phyloP scores from a whole-genome alignment of 2,888 invertebrate genomes.

The Cheilosia variabilis region DNA sequence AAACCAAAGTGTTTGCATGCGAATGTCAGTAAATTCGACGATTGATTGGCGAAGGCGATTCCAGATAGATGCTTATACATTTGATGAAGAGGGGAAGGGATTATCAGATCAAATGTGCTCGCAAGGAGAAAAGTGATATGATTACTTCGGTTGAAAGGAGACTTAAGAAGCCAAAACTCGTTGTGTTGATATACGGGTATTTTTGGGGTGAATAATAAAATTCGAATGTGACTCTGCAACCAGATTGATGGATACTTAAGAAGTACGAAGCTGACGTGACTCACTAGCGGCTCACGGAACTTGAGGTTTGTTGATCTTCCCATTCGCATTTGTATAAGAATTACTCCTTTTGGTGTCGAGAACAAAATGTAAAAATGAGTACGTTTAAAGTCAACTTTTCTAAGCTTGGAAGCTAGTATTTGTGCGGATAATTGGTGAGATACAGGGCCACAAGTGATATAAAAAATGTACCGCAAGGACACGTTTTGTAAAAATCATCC shows the following conservation, averaged over 20 bases:
- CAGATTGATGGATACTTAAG: slow-evolving; percentile 5
- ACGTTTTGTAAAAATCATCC: too few relatives aligned
- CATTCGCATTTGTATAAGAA: slow-evolving; percentile 5
- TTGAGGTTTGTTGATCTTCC: too few relatives aligned
- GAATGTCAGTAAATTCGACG: slow-evolving; percentile 55
- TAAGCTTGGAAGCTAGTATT: too few relatives aligned
- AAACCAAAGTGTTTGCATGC: slow-evolving; percentile 45
- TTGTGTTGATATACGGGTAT: slow-evolving; percentile 30
- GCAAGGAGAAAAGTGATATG: slow-evolving; percentile 59
- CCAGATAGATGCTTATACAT: slow-evolving; percentile 19
- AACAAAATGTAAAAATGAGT: too few relatives aligned
- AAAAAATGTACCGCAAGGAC: too few relatives aligned
- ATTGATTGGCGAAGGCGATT: slow-evolving; percentile 42
- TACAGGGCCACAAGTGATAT: too few relatives aligned
- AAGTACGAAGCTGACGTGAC: too few relatives aligned
- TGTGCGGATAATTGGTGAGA: too few relatives aligned
- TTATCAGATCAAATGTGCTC: slow-evolving; percentile 51
- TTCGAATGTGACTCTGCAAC: slow-evolving; percentile 1
- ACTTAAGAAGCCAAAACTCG: slow-evolving; percentile 24
- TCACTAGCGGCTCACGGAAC: too few relatives aligned
- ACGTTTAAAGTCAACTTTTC: too few relatives aligned
- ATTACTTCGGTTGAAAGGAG: slow-evolving; percentile 47
- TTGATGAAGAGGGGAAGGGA: slow-evolving; percentile 47
- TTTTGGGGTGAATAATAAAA: slow-evolving; percentile 4
- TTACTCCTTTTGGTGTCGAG: too few relatives aligned